Base-by-base conservation (phyloP, 2,888 invertebrate genomes). In the Pandemis heparana region DNA sequence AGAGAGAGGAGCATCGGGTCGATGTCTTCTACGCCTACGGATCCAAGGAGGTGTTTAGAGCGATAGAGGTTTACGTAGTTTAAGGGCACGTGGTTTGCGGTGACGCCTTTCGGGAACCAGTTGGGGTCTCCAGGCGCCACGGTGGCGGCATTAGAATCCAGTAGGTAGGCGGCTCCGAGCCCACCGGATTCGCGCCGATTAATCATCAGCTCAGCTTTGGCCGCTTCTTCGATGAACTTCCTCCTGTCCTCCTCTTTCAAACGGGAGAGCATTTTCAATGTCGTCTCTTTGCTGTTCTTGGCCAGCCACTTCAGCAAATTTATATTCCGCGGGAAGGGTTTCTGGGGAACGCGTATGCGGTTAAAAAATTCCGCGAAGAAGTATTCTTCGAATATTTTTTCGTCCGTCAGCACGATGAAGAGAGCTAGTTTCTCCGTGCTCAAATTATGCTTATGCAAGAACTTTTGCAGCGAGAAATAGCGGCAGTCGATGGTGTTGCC, bases 61-160 rank as follows among this genome's bases (percentile, higher is more conserved):
- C 64, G 68, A 67, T 80, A 79, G 16, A 81, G 51, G 68, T 83
- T 81, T 2, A 81, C 53, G 64, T 80, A 79, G 8, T 71, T 51
- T 23, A 77, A 70, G 0, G 78, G 64, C 12, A 84, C 78, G n/a
- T 79, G 39, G 6, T 78, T 77, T 0, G 76, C 43, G 12, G 77
- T 77, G 1, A 83, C 71, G 7, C 82, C 83, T 68, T 83, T 84
- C 72, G 80, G 77, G 46, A 84, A 83, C 84, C 84, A 83, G 12
- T 69, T 39, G 6, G 79, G 78, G 68, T 83, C 83, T 6, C 75
- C 73, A 41, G 78, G 63, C n/a, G 12, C 46, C 9, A 81, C 64
- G 14, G 71, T 62, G 16, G 16, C 51, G 32, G 77, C 41, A 23
- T 46, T 71, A n/a, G 14, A 43, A 43, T 81, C 76, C 16, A 77